Evolutionary conservation across 64 coral and sea anemone species (phyloP).

Genomic region (Stylophora pistillata): DNA sequence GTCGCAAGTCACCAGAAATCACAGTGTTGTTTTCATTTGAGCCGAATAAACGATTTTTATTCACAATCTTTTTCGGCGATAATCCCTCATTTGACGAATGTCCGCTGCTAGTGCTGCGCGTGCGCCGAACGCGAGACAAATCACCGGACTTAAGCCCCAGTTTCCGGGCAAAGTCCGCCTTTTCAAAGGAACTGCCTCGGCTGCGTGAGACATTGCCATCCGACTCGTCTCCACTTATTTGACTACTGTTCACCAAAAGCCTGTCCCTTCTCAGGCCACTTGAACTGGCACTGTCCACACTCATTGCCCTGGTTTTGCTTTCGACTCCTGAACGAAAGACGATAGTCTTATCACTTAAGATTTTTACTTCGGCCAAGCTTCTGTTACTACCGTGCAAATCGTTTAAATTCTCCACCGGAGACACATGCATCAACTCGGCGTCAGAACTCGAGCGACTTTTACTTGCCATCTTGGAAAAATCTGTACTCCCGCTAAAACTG

Average conservation of each 20-base stretch:
- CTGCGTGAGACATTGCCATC: conserved; percentile 42
- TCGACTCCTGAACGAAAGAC: conserved; percentile 69
- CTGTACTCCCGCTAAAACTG: conserved; percentile 89
- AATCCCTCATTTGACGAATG: conserved; percentile 40
- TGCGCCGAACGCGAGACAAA: conserved; percentile 56
- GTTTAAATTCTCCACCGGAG: conserved; percentile 18
- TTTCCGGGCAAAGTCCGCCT: conserved; percentile 73
- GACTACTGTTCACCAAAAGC: conserved; percentile 60
- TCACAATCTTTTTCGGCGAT: conserved; percentile 78
- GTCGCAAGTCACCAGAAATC: conserved; percentile 69
- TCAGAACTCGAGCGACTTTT: conserved; percentile 55
- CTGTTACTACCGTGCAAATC: conserved; percentile 46
- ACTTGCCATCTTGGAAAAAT: conserved; percentile 64
- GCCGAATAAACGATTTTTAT: conserved; percentile 68
- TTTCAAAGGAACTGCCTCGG: conserved; percentile 81
- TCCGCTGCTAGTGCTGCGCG: conserved; percentile 60
- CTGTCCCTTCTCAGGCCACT: conserved; percentile 79
- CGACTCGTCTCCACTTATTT: conserved; percentile 54
- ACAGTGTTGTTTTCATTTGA: conserved; percentile 72
- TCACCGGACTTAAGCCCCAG: conserved; percentile 86
- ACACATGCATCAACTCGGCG: conserved; percentile 1
- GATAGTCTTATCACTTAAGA: conserved; percentile 88
- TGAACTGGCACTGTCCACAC: conserved; percentile 59
- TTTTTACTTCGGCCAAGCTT: conserved; percentile 88
- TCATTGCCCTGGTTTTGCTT: conserved; percentile 59